phyloP scores from a whole-genome alignment of 2,797 vertebrate species.

The Luscinia megarhynchos region DNA sequence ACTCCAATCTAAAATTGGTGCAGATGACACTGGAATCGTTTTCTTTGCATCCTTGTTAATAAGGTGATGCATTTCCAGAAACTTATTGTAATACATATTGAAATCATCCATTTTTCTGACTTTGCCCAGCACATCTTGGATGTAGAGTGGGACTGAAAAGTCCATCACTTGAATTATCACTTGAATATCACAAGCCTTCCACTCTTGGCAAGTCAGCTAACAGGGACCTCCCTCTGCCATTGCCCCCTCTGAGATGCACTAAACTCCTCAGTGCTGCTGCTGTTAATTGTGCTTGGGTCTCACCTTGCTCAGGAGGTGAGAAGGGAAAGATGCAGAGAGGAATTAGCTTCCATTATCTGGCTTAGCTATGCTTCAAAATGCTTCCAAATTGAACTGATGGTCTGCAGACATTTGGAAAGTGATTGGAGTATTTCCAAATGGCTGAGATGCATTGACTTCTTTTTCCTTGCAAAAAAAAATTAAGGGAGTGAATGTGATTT shows the following conservation, averaged over 20 bases:
- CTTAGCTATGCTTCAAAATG: neutral
- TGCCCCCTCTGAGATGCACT: neutral
- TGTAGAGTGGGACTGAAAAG: neutral
- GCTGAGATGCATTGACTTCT: neutral
- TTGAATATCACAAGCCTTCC: neutral
- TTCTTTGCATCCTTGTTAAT: neutral
- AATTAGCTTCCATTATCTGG: slow-evolving; percentile 22
- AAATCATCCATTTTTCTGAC: neutral
- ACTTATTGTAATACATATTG: neutral
- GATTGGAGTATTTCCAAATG: slow-evolving; percentile 23
- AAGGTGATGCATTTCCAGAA: neutral
- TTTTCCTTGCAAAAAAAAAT: neutral
- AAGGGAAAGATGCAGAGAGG: neutral
- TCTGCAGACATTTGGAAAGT: neutral
- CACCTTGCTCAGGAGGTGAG: slow-evolving; percentile 20
- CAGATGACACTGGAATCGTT: neutral
- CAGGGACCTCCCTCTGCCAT: neutral
- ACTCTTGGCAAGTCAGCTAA: neutral
- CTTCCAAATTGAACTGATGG: slow-evolving; percentile 5
- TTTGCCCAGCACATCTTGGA: neutral
- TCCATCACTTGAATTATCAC: neutral
- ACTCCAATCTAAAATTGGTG: neutral
- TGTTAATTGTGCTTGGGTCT: neutral
- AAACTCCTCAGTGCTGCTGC: neutral
- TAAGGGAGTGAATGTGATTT: neutral